These are phyloP conservation scores for Neolamprologus tretocephalus DNA, from an alignment of 2,113 vertebrate species.

Conservation along the genomic window DNA sequence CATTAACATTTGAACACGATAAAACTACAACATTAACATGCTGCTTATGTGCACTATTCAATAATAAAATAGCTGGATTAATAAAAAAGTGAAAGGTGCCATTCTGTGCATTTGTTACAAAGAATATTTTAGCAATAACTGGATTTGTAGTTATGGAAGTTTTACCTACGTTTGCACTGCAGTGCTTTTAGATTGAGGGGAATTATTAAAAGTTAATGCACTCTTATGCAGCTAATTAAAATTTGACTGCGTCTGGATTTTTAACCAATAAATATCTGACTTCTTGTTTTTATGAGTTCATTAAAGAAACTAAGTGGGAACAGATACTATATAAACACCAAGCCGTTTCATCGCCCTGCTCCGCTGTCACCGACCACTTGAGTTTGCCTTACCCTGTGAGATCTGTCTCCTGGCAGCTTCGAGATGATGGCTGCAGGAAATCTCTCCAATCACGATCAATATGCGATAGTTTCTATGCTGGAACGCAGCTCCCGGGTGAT, in stretches of 20 bases:
- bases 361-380: background rate
- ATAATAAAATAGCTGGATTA: background rate
- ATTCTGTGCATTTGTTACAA: background rate
- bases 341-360: background rate
- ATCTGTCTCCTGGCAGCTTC: slow-evolving; percentile 75
- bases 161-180: background rate
- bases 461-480: slow-evolving; percentile 68
- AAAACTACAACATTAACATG: background rate
- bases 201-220: background rate
- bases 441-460: slow-evolving; percentile 85
- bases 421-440: slow-evolving; percentile 76
- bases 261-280: background rate
- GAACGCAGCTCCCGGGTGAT: slow-evolving; percentile 12
- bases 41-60: background rate
- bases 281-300: background rate
- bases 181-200: background rate
- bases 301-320: background rate
- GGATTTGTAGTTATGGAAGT: background rate
- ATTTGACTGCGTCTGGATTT: background rate
- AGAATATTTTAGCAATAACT: background rate
- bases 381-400: slow-evolving; percentile 73
- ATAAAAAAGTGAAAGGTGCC: background rate
- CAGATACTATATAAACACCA: background rate
- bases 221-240: background rate
- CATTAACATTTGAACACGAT: background rate